phyloP scores from a whole-genome alignment of 2,113 vertebrate genomes.

The Syrmaticus mikado region DNA sequence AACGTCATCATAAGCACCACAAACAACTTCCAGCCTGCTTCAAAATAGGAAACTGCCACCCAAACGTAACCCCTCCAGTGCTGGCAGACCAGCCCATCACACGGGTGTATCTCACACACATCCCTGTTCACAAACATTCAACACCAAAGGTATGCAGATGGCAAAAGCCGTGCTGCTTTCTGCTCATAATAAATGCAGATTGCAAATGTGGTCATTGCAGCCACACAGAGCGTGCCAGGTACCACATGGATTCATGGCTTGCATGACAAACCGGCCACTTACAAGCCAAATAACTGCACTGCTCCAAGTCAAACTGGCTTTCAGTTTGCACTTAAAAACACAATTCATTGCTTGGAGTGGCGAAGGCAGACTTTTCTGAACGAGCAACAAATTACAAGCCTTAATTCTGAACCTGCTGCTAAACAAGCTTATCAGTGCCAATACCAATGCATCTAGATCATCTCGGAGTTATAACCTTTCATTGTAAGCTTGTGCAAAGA shows the following conservation, averaged over 20 bases:
- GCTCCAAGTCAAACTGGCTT: neutral
- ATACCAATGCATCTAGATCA: neutral
- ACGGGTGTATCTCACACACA: neutral
- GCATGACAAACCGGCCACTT: neutral
- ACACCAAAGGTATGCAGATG: neutral
- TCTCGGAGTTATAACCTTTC: neutral
- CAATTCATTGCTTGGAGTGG: neutral
- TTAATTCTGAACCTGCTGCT: neutral
- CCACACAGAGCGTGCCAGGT: rapidly evolving
- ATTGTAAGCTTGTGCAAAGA: neutral
- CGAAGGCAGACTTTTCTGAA: neutral
- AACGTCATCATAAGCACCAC: neutral
- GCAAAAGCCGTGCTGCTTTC: neutral
- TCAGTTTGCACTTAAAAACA: neutral
- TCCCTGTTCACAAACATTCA: neutral
- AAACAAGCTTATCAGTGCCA: neutral
- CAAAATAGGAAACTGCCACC: neutral
- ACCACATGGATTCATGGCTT: neutral
- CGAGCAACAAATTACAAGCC: neutral
- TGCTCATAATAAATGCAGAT: neutral
- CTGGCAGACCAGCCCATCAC: no score
- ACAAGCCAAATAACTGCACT: neutral
- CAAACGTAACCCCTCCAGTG: neutral
- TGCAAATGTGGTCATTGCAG: rapidly evolving
- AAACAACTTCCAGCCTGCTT: neutral